phyloP scores from a whole-genome alignment of 2,113 vertebrate genomes.

The Octodon degus region DNA sequence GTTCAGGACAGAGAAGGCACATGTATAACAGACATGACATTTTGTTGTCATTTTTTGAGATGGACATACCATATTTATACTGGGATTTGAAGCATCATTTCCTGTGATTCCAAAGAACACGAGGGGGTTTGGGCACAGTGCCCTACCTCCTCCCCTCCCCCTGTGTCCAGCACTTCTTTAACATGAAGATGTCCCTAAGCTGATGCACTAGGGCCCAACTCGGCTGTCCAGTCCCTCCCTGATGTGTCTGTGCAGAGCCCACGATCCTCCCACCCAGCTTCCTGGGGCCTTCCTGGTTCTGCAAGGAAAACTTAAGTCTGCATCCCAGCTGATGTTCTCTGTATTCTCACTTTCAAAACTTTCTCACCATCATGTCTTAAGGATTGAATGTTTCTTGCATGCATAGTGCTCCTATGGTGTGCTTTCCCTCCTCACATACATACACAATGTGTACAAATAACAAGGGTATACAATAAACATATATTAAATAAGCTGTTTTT shows the following conservation, averaged over 20 bases:
- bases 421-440: neutral
- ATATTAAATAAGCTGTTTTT: neutral
- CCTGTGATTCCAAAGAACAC: neutral
- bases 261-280: neutral
- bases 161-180: accelerated
- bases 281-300: neutral
- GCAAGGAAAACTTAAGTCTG: too few relatives aligned
- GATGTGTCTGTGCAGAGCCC: neutral
- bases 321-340: neutral
- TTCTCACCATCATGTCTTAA: neutral
- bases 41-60: neutral
- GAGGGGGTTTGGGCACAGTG: neutral
- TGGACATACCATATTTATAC: too few relatives aligned
- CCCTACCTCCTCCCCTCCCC: accelerated
- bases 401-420: accelerated
- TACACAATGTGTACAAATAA: neutral
- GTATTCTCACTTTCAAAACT: neutral
- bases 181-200: too few relatives aligned
- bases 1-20: neutral
- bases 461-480: neutral
- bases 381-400: neutral
- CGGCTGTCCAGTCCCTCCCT: neutral
- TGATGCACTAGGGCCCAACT: too few relatives aligned
- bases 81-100: neutral
- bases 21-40: neutral